These are phyloP conservation scores for Eupithecia subfuscata DNA, from an alignment of 2,888 invertebrate genomes.

Conservation along the genomic window DNA sequence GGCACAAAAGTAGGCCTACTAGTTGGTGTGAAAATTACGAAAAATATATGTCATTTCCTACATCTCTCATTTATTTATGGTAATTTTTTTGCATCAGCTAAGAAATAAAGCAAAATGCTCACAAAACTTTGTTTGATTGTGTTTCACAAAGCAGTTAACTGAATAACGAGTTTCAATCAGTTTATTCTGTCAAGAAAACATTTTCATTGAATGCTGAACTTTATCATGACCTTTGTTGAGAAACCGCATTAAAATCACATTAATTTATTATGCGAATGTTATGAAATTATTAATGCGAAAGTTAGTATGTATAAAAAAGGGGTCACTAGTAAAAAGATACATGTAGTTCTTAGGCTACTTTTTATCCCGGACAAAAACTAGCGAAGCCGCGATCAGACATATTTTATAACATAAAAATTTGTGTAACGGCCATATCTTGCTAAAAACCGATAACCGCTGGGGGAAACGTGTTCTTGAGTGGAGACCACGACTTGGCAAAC, in stretches of 20 bases:
- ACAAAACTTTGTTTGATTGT: slow-evolving; percentile 6
- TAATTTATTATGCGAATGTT: not conserved
- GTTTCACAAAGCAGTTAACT: slow-evolving; percentile 5
- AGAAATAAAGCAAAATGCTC: not conserved
- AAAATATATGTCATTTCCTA: not conserved
- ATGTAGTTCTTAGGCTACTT: too few relatives aligned
- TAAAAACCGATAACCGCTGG: too few relatives aligned
- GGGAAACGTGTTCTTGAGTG: too few relatives aligned
- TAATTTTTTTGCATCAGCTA: not conserved
- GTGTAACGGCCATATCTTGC: too few relatives aligned
- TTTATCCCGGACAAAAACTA: not conserved
- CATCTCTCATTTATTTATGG: not conserved
- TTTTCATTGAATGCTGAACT: not conserved
- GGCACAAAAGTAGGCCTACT: not conserved
- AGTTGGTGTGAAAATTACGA: not conserved
- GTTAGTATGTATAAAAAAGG: not conserved
- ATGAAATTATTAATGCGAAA: not conserved
- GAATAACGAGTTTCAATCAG: slow-evolving; percentile 1
- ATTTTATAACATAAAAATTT: not conserved
- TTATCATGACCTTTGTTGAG: not conserved
- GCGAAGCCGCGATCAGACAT: not conserved
- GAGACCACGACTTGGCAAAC: too few relatives aligned
- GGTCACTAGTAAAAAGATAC: too few relatives aligned
- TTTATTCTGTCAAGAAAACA: slow-evolving; percentile 2
- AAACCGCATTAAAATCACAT: not conserved